Conservation (phyloP, 2,888 invertebrate species). For the Teinopalpus imperialis region DNA sequence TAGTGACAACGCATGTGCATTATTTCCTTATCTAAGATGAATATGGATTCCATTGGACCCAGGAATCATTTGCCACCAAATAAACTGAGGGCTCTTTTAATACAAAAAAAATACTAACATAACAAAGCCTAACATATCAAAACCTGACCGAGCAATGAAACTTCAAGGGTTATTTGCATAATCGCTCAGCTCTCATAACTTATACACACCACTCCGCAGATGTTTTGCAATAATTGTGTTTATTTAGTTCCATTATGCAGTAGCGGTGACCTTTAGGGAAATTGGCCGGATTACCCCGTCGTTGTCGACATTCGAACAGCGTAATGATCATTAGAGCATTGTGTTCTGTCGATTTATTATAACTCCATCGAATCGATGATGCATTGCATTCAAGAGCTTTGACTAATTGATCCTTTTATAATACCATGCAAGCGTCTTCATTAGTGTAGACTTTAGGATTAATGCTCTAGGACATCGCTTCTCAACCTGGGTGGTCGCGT, state of each 20-base stretch:
- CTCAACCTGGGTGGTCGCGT: no score
- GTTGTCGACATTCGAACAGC: constrained; percentile 19
- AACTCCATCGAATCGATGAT: constrained; percentile 24
- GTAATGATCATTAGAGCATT: constrained; percentile 32
- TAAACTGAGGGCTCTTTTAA: no score
- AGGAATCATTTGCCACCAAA: no score
- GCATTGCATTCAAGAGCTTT: not conserved
- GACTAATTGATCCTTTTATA: constrained; percentile 9
- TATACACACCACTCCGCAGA: constrained; percentile 17
- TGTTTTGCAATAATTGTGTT: constrained; percentile 56
- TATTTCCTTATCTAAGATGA: no score
- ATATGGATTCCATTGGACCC: no score
- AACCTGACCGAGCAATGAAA: no score
- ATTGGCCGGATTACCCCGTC: constrained; percentile 34
- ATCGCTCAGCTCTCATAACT: constrained; percentile 1
- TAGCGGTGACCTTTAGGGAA: constrained; percentile 51
- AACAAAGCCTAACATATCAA: no score
- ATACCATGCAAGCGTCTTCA: not conserved
- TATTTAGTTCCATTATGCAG: constrained; percentile 44
- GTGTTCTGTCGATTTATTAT: constrained; percentile 25
- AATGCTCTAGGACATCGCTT: no score
- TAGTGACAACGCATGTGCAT: no score
- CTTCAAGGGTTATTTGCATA: not conserved
- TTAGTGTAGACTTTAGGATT: no score
- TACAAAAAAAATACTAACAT: no score